A percentile compares a stretch with the other conserved stretches of the same genome.
Conservation (phyloP, 2,797 vertebrate species). For the Molossus molossus region DNA sequence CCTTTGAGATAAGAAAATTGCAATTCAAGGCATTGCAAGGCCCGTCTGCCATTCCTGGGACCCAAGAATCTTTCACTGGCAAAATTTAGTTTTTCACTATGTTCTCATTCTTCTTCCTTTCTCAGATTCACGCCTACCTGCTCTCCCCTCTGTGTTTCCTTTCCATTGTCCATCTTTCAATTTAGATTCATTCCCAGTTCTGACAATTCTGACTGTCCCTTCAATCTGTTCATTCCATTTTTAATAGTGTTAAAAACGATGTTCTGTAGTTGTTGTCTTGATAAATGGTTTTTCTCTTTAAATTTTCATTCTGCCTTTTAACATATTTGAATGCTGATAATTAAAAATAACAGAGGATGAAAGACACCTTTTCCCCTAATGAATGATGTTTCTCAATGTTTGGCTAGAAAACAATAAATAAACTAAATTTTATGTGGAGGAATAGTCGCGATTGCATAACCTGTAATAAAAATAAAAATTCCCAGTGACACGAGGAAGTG, state of each 20-base stretch:
- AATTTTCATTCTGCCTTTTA: conserved; percentile 71
- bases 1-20: neutral
- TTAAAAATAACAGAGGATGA: conserved; percentile 76
- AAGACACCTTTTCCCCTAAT: conserved; percentile 73
- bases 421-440: conserved; percentile 61
- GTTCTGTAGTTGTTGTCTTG: conserved; percentile 40
- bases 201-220: neutral
- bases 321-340: conserved; percentile 70
- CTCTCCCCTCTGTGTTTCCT: neutral
- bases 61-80: neutral
- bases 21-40: neutral
- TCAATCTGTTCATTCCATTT: conserved; percentile 5
- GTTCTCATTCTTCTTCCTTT: neutral
- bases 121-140: rapidly evolving
- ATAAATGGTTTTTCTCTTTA: conserved; percentile 62
- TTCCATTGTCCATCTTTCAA: neutral
- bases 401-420: conserved; percentile 66
- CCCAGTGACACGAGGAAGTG: conserved; percentile 49
- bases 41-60: neutral
- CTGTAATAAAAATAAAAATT: conserved; percentile 74
- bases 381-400: conserved; percentile 77
- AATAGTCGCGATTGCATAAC: conserved; percentile 69
- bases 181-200: neutral
- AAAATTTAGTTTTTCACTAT: neutral
- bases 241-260: neutral